Base-by-base conservation (phyloP, 2,797 vertebrate species). In the Strix occidentalis region DNA sequence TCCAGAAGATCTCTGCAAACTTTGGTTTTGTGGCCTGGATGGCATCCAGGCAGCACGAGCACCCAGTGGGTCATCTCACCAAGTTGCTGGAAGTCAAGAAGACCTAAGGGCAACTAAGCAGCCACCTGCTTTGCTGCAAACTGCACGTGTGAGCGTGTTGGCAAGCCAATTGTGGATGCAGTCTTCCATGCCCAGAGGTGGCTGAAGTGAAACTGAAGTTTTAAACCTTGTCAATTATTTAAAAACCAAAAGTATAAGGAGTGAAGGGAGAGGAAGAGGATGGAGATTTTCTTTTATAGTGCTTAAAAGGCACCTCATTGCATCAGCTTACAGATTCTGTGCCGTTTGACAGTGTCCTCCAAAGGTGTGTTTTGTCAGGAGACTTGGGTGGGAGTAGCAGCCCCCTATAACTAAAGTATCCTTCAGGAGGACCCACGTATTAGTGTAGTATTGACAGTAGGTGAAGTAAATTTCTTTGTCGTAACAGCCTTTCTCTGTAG, bases 61-160 rank as follows among this genome's bases (percentile, higher is more conserved):
- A 65, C 26, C 31, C 3, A 1, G 31, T 37, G 43, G 13, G 31
- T 81, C 57, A 39, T 43, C 61, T 95, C 68, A 25, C 37, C 43
- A 50, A 65, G 35, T 33, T 1, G 1, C 18, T 79, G 51, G 26
- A 89, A 46, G 70, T 65, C 31, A 65, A 57, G 28, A 28, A 6
- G 6, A 65, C 29, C 28, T 45, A 61, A 39, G 41, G 50, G 23
- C 18, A 45, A 2, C 54, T 60, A 23, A 28, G 8, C 41, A 46
- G 29, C 28, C 19, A 13, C 24, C 6, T n/a, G 0, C 33, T 87
- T 64, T 5, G 13, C 41, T 21, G 5, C 21, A 46, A 79, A 58
- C 37, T 2, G 2, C 1, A 1, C 2, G 3, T 2, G 1, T 63
- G n/a, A 46, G 6, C 2, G 7, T 14, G 16, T 3, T 39, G 51